phyloP scores from a whole-genome alignment of 2,113 vertebrate species.

The Dipodomys stephensi region DNA sequence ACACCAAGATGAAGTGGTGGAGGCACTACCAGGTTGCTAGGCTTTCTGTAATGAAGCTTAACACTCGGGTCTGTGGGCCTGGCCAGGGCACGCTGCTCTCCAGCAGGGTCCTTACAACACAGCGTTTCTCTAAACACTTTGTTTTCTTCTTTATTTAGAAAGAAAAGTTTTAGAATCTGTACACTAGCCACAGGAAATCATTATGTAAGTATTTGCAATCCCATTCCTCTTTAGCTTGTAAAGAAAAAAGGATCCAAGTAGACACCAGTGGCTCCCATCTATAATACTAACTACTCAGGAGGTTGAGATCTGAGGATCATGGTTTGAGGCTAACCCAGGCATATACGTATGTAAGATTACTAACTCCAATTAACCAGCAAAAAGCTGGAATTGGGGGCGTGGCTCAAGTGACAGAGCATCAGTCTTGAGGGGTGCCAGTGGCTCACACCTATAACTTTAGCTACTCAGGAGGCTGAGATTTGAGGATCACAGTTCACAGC shows the following conservation, averaged over 20 bases:
- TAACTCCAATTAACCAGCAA: too few relatives aligned
- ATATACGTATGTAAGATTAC: too few relatives aligned
- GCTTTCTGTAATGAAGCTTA: constrained; percentile 15
- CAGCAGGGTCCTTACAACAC: not conserved
- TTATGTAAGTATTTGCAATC: not conserved
- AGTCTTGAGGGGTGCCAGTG: too few relatives aligned
- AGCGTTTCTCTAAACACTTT: not conserved
- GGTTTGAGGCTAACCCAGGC: too few relatives aligned
- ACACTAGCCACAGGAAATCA: not conserved
- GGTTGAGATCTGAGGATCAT: too few relatives aligned
- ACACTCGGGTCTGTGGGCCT: not conserved
- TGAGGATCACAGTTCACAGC: too few relatives aligned
- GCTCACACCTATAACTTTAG: too few relatives aligned
- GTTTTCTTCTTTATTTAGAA: constrained; percentile 53
- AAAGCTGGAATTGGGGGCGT: too few relatives aligned
- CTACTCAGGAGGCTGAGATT: too few relatives aligned
- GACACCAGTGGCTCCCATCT: too few relatives aligned
- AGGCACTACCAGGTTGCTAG: not conserved
- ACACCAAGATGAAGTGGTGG: not conserved
- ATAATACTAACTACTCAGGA: too few relatives aligned
- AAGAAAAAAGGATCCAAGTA: not conserved
- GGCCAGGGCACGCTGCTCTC: not conserved
- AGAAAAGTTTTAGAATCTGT: constrained; percentile 12
- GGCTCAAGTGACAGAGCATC: too few relatives aligned
- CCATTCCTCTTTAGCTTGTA: not conserved